These are phyloP conservation scores for Actenoides lindsayi DNA, from an alignment of 2,113 vertebrate species.

Conservation along the genomic window DNA sequence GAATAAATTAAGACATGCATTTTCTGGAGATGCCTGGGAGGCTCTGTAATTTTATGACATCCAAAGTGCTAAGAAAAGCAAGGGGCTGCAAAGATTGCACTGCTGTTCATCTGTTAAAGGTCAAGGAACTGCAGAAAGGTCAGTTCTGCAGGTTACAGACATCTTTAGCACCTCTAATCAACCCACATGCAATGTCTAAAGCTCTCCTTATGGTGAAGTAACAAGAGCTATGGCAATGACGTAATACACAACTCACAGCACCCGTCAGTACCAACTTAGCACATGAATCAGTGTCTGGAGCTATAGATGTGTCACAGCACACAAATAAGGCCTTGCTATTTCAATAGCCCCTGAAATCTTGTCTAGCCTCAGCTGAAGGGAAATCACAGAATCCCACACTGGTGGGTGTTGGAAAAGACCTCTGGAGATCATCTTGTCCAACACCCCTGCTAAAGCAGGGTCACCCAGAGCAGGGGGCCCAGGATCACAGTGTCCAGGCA, in stretches of 20 bases:
- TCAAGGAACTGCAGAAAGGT: background rate
- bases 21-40: background rate
- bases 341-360: background rate
- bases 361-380: background rate
- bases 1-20: background rate
- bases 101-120: background rate
- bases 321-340: background rate
- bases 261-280: constrained; percentile 1
- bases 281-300: background rate
- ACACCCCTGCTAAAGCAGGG: background rate
- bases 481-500: background rate
- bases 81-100: background rate
- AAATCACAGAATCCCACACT: background rate
- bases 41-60: background rate
- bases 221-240: background rate
- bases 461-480: background rate
- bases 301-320: background rate
- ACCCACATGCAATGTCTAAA: background rate
- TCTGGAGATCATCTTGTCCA: background rate
- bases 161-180: background rate
- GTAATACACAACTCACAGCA: background rate
- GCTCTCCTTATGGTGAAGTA: background rate
- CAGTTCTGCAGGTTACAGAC: background rate
- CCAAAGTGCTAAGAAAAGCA: background rate
- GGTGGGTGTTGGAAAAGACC: background rate